Evolutionary conservation across 2,113 vertebrate species (phyloP), one percentile per base, ranked within the genome.

Genomic region (Ammodytes marinus): DNA sequence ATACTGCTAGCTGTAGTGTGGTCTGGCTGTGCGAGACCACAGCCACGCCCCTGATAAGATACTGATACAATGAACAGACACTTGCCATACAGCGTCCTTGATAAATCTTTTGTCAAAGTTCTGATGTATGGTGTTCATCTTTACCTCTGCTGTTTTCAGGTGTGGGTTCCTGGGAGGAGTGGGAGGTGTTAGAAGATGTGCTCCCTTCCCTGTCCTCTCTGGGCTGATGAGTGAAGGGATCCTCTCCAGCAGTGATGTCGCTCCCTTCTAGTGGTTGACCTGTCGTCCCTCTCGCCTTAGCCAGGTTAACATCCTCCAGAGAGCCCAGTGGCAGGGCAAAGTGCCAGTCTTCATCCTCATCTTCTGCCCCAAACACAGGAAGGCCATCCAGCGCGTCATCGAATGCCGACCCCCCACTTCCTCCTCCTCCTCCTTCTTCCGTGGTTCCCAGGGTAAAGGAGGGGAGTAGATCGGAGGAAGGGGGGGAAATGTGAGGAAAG

Each of bases 311-410:
- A 19, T 90, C 90, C 37, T 89, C 85, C 35, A 86, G 12, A 1
- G 70, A 55, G n/a, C 70, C 91, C 68, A 80, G 27, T 0, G 92
- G 92, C 69, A 93, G 46, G 11, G 87, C 80, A 77, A 92, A 90
- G 54, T 92, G 80, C 93, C 94, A 94, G 77, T 94, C 89, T 61
- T 94, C 94, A 6, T 94, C 93, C 2, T 94, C 93, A 6, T 94
- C 92, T 5, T 88, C 92, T 3, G 82, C 84, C 4, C 79, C 91
- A 66, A 37, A 91, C 0, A 76, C 46, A 15, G 93, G 90, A 57
- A 92, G 86, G 4, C 91, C 92, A 55, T 93, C 93, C n/a, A 92
- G 39, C 0, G 86, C 84, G 0, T 93, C 87, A 59, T 92, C 92
- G 69, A 80, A 88, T 0, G 86, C 92, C 1, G 89, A 86, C 4